Base-by-base conservation (phyloP, 2,113 vertebrate species). In the Onychostoma macrolepis region DNA sequence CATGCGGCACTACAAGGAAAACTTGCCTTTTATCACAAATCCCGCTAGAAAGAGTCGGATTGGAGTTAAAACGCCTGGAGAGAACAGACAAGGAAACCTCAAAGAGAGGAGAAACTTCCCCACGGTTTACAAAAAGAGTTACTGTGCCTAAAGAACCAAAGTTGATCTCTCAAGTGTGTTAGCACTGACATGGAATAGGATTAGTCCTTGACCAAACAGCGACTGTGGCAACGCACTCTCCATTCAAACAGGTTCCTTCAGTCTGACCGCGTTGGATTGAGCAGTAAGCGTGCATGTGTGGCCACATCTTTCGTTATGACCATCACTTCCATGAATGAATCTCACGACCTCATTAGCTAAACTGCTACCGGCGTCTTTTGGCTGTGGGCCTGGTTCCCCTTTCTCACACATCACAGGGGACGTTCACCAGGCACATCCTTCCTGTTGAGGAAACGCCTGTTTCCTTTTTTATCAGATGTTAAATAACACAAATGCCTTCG, bases 401-500 rank as follows among this genome's bases (percentile, higher is more conserved):
- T 89, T 91, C 91, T 90, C 88, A 83, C 91, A 92, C 92, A 93
- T 93, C 92, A 92, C 89, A 88, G 91, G 94, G 94, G 93, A 94
- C 72, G 69, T 90, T 83, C 87, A 84, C 65, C 87, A 92, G 92
- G 93, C 92, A 90, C 90, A 93, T 94, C 91, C 89, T 90, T 94
- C 92, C 90, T 83, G 89, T 88, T 81, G 82, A 93, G 94, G 95
- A 95, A 95, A 93, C 88, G 93, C 87, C 94, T 95, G 94, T 90
- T 95, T 95, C 95, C 94, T 84, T 93, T 90, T 94, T 91, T 93
- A 91, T 94, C 92, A 89, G 89, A 88, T 89, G 90, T 92, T 92
- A 93, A 91, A 94, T 93, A 93, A 93, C 85, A 87, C 88, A 87
- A 71, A 89, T 48, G 41, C 90, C 65, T 63, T 88, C 88, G 87